These are phyloP conservation scores for Gnathochromis pfefferi DNA, from an alignment of 2,113 vertebrate genomes.

Conservation along the genomic window DNA sequence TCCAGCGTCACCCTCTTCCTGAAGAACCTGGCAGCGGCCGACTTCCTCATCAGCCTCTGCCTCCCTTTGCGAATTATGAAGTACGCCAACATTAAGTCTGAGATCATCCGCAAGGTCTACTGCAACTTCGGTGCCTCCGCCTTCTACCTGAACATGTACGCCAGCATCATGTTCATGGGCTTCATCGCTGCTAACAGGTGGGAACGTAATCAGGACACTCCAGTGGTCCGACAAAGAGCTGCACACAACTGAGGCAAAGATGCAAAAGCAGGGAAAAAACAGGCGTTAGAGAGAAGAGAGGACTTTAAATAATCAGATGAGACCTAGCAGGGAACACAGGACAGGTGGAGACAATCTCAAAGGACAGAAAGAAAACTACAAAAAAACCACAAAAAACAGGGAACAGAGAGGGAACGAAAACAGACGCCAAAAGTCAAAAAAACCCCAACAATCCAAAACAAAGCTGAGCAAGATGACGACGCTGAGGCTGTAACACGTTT, in stretches of 20 bases:
- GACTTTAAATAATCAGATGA: neutral
- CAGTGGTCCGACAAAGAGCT: neutral
- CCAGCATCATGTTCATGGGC: constrained; percentile 74
- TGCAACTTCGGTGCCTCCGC: constrained; percentile 50
- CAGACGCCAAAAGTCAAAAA: neutral
- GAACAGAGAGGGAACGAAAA: neutral
- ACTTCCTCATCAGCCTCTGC: constrained; percentile 65
- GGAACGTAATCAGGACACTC: neutral
- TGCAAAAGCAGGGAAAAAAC: neutral
- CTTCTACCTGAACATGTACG: constrained; percentile 74
- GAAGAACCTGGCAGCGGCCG: constrained; percentile 64
- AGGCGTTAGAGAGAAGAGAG: neutral
- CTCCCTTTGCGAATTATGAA: constrained; percentile 55
- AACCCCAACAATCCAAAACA: neutral
- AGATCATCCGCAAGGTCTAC: constrained; percentile 21
- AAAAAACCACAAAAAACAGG: too few relatives aligned
- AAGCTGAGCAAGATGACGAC: neutral
- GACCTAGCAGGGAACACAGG: neutral
- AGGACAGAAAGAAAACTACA: neutral
- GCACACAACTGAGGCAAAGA: neutral
- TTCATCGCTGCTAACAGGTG: constrained; percentile 70
- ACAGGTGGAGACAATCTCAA: neutral
- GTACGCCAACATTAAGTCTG: neutral
- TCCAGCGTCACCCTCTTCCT: constrained; percentile 61
- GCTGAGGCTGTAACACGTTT: neutral